A percentile compares a stretch with the other conserved stretches of the same genome.
phyloP scores from a whole-genome alignment of 2,113 vertebrate genomes.

The Nothoprocta pentlandii region DNA sequence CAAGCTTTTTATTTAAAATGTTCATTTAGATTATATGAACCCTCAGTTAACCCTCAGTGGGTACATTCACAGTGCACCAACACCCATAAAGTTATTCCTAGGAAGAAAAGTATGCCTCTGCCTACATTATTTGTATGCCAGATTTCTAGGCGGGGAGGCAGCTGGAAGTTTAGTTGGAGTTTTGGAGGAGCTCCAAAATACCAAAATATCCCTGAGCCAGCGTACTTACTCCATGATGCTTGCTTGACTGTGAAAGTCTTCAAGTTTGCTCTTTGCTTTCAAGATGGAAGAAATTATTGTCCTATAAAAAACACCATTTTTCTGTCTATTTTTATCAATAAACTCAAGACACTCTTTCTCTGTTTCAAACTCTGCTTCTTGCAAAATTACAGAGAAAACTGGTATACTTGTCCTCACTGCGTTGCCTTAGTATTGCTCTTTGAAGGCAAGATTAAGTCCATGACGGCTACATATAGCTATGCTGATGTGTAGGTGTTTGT shows the following conservation, averaged over 20 bases:
- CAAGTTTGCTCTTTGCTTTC: neutral
- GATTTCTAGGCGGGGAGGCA: neutral
- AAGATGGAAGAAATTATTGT: neutral
- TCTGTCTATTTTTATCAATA: neutral
- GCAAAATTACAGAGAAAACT: neutral
- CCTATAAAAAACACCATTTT: neutral
- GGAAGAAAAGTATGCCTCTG: neutral
- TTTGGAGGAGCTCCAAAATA: neutral
- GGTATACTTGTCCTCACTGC: neutral
- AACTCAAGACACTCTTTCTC: no score
- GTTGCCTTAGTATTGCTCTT: neutral
- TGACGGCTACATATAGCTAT: neutral
- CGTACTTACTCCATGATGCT: rapidly evolving
- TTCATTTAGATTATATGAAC: neutral
- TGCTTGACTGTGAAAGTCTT: slow-evolving; percentile 1
- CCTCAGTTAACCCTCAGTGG: neutral
- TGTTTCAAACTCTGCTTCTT: no score
- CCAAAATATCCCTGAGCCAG: neutral
- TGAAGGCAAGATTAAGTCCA: neutral
- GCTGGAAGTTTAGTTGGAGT: neutral
- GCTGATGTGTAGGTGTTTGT: neutral
- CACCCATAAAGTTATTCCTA: neutral
- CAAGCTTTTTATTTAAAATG: neutral
- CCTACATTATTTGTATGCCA: neutral
- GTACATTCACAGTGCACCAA: neutral